Base-by-base conservation (phyloP, 2,888 invertebrate species). In the Melinaea marsaeus region DNA sequence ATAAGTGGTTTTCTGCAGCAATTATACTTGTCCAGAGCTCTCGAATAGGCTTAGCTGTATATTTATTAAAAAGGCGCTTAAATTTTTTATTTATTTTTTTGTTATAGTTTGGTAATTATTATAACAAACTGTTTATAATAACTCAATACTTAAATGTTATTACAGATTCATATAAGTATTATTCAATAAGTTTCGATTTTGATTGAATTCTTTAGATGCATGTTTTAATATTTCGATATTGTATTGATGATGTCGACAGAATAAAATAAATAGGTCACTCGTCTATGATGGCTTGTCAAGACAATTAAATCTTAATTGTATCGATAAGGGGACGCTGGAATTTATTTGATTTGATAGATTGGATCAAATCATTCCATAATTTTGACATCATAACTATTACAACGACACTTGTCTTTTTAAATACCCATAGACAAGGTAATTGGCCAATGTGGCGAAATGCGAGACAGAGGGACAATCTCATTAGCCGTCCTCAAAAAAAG, bases 1-100 rank as follows among this genome's bases (percentile, higher is more conserved):
- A 62, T 69, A 71, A 72, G 71, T 70, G 72, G 66, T 63, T 61
- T 66, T 65, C 66, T 66, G 63, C 67, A 71, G 68, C 68, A 72
- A 72, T 71, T 72, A 72, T 68, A 63, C 65, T 57, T 61, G 66
- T 67, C 68, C 68, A 59, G 64, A 51, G 62, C 67, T 58, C 70
- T 66, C 63, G 35, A 37, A 51, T 56, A 56, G 63, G 61, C 62
- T 54, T 57, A 42, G 56, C 55, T 55, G 51, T 65, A 59, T 62
- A 55, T 62, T 58, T 58, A 67, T 34, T 64, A 58, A 35, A 54
- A 48, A 59, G 59, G 62, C 64, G 62, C 63, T 60, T 66, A 63
- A 59, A 60, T 58, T 35, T 60, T 62, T 13, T 22, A 51, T 22
- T 34, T 62, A 59, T 51, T 63, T 63, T 7, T 37, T 37, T 6